Evolutionary conservation across 2,888 invertebrate genomes (phyloP).

Genomic region (Nesidiocoris tenuis): DNA sequence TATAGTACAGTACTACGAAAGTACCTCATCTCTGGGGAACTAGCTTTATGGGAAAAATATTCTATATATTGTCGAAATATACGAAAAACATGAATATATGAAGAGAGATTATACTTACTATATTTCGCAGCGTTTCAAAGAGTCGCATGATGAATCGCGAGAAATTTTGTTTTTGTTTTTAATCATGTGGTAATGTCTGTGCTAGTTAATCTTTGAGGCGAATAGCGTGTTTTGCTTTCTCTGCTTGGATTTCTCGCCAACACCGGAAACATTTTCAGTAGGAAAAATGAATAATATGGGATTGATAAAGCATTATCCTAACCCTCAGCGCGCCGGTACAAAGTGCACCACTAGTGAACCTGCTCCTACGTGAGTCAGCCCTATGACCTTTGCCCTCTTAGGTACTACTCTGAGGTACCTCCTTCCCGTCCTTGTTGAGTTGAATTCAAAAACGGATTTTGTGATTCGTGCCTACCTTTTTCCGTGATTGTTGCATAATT

Average conservation of each 20-base stretch:
- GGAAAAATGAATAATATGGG: constrained; percentile 6
- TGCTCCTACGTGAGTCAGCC: no score
- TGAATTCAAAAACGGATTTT: no score
- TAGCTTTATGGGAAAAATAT: constrained; percentile 48
- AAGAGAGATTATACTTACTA: constrained; percentile 14
- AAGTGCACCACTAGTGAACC: no score
- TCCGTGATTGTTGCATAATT: no score
- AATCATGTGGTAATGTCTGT: constrained; percentile 12
- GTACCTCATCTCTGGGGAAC: constrained; percentile 50
- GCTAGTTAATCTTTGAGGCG: background rate
- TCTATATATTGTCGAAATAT: constrained; percentile 42
- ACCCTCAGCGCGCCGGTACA: no score
- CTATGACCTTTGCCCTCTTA: no score
- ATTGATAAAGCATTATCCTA: no score
- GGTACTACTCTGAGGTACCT: no score
- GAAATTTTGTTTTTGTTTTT: background rate
- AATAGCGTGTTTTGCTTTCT: constrained; percentile 25
- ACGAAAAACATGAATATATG: constrained; percentile 25
- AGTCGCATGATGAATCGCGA: constrained; percentile 13
- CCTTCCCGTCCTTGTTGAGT: no score
- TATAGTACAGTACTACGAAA: constrained; percentile 50
- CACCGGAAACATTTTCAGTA: constrained; percentile 13
- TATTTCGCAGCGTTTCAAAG: constrained; percentile 22
- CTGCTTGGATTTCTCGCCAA: constrained; percentile 31
- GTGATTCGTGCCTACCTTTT: no score